phyloP scores from a whole-genome alignment of 2,113 vertebrate genomes.

The Dissostichus mawsoni region DNA sequence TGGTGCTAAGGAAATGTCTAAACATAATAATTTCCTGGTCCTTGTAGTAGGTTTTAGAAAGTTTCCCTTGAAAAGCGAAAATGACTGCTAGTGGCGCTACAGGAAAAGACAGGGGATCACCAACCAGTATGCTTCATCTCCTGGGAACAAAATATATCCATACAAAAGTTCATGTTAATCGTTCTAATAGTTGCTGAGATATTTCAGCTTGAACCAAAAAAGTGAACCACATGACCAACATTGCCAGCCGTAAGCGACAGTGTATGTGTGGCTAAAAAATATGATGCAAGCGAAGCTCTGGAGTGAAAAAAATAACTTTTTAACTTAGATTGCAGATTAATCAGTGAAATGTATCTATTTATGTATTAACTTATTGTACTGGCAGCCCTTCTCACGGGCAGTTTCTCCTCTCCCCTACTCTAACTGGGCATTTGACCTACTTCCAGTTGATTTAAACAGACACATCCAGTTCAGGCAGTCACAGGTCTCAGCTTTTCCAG shows the following conservation, averaged over 20 bases:
- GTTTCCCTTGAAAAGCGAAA: no score
- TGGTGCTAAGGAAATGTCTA: no score
- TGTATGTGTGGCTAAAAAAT: slow-evolving; percentile 1
- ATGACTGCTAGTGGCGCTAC: no score
- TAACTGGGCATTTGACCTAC: slow-evolving; percentile 65
- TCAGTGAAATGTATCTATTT: slow-evolving; percentile 1
- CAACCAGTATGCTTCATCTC: neutral
- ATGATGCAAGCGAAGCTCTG: neutral
- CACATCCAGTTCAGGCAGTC: slow-evolving; percentile 57
- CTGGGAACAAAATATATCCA: neutral
- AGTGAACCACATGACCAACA: neutral
- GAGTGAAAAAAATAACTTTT: neutral
- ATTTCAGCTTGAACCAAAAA: neutral
- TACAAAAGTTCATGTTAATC: neutral
- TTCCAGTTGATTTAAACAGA: slow-evolving; percentile 64
- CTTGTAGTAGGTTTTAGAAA: no score
- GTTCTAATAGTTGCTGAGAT: neutral
- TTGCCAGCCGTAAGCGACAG: neutral
- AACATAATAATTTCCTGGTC: no score
- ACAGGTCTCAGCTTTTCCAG: slow-evolving; percentile 30
- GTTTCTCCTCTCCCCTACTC: slow-evolving; percentile 6
- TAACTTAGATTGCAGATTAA: neutral
- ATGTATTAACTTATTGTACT: neutral
- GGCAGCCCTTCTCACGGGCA: neutral
- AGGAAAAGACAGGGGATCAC: neutral